Evolutionary conservation across 2,113 vertebrate species (phyloP), one percentile per base, ranked within the genome.

Genomic region (Nesogale talazaci): DNA sequence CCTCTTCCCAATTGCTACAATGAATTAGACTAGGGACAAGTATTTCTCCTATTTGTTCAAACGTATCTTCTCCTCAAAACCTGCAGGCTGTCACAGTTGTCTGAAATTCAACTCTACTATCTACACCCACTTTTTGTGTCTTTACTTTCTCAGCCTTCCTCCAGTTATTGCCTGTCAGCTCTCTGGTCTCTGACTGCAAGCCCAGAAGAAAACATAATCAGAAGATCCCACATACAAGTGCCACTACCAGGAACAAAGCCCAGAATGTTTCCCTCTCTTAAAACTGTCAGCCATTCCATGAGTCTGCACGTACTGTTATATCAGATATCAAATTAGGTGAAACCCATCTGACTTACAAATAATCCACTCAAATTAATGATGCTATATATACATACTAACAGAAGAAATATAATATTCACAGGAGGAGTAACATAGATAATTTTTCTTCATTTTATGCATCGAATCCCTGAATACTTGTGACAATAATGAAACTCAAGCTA

Each of bases 401-500:
- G 22, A 31, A 82, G 63, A 83, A 88, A 93, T 90, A 86, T 74
- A 74, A 72, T 61, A 93, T 91, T 86, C 9, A 52, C 8, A 76
- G 69, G 42, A 89, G 31, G 19, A 89, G 56, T 85, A 67, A 84
- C 40, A 86, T 25, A 88, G 82, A n/a, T 76, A 65, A 40, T 93
- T 79, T 90, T 94, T 40, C 65, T 77, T 90, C 20, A 70, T 1
- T 94, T 91, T 20, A 23, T 93, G 91, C 52, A 67, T 23, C 19
- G 9, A 90, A 80, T 95, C n/a, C 85, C 76, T 8, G 2, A 81
- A 88, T 29, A 88, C 34, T 90, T 93, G 31, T 4, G 76, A 70
- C 63, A 95, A 27, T 19, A 59, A 83, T 25, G 25, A 94, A 90
- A 96, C 93, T 38, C 34, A 77, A 93, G 23, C 34, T 17, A 95